Base-by-base conservation (phyloP, 1,140 invertebrate species). In the Leptinotarsa lineolata region DNA sequence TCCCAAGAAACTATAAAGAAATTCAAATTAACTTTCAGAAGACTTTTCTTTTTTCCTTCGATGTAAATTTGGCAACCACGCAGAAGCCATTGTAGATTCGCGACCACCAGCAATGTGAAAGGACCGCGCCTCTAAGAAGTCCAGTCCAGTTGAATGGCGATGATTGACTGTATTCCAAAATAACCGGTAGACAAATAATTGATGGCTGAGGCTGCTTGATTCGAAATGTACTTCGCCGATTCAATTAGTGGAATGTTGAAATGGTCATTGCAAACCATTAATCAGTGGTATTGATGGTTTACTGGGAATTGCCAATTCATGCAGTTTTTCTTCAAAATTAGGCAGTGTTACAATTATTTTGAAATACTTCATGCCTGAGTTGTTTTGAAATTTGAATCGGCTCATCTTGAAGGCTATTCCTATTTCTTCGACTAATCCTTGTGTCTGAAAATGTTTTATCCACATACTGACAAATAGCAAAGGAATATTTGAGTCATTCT, bases 101-200 rank as follows among this genome's bases (percentile, higher is more conserved):
- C n/a, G 48, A 18, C n/a, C n/a, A 54, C 15, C 48, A 18, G 21
- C 16, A 15, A 64, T 64, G 61, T 64, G 61, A 64, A 64, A 64
- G 61, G 61, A 64, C 61, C 61, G 61, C 61, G 61, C 61, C 61
- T 64, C 61, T 21, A 13, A 64, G 61, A 15, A 54, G 48, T 54
- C 48, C 48, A 54, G n/a, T 54, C 30, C 48, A 54, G 48, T 54
- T 54, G 5, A 16, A 54, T 54, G n/a, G 48, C 48, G 16, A 30
- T 64, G 20, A 64, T 64, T 64, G 61, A 64, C 61, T 21, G 24
- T 64, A 64, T 30, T 30, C 48, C n/a, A 18, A 54, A 54, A 15
- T 54, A 54, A 54, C 48, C 48, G 48, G 48, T 54, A 54, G 48
- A 54, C 15, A 54, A 16, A 54, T n/a, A n/a, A n/a, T 54, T 54